A percentile compares a stretch with the other conserved stretches of the same genome.
Evolutionary conservation across 2,888 invertebrate genomes (phyloP).

Genomic region (Netelia melanura): DNA sequence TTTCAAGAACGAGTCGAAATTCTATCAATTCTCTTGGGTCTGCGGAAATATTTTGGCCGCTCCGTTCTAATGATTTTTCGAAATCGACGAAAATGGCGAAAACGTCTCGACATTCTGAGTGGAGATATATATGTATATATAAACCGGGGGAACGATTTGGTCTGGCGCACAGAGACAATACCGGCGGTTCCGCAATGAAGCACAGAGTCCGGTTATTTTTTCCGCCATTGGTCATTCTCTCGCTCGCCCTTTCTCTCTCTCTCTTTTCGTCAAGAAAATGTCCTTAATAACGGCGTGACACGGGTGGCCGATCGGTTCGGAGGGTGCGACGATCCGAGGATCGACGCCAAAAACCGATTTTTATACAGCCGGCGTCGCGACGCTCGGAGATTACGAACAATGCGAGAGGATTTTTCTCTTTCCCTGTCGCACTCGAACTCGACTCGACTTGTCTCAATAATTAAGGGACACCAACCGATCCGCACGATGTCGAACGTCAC

Average conservation of each 20-base stretch:
- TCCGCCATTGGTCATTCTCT: background rate
- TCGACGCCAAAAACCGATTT: constrained; percentile 38
- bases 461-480: constrained; percentile 63
- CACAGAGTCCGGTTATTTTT: background rate
- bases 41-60: background rate
- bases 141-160: constrained; percentile 28
- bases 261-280: constrained; percentile 10
- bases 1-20: constrained; percentile 19
- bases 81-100: background rate
- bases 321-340: constrained; percentile 17
- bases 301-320: constrained; percentile 29
- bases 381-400: constrained; percentile 46
- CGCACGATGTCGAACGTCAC: constrained; percentile 33
- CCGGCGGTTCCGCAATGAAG: constrained; percentile 20
- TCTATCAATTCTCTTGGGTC: constrained; percentile 6
- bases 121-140: background rate
- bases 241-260: background rate
- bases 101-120: background rate
- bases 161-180: constrained; percentile 32
- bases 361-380: constrained; percentile 49
- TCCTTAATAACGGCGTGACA: constrained; percentile 32
- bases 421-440: background rate
- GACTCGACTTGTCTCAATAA: constrained; percentile 62
- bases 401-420: constrained; percentile 1
- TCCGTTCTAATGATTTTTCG: constrained; percentile 18